Conservation (phyloP, 2,888 invertebrate genomes). For the Tipula unca region DNA sequence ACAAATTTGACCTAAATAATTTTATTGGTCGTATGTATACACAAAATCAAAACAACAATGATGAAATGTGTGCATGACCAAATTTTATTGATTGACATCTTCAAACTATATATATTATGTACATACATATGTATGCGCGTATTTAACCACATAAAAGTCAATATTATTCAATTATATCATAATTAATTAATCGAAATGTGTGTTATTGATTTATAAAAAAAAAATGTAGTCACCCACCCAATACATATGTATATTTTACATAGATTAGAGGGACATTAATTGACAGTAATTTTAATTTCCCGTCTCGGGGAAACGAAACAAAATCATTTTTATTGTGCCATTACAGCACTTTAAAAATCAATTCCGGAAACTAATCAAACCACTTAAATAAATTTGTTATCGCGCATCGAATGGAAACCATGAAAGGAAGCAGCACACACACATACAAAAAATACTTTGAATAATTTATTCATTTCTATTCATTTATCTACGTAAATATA, state of each 20-base stretch:
- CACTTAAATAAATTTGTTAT: neutral
- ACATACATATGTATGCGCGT: too few relatives aligned
- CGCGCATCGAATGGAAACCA: neutral
- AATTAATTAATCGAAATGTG: neutral
- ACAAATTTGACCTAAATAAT: neutral
- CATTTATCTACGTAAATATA: neutral
- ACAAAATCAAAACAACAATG: neutral
- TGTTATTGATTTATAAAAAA: neutral
- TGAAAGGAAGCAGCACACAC: neutral
- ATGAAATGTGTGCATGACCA: neutral
- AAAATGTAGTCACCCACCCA: neutral
- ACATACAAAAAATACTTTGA: neutral
- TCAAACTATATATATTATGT: neutral
- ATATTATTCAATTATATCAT: neutral
- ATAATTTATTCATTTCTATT: slow-evolving; percentile 8
- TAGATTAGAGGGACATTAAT: neutral
- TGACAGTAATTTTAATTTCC: neutral
- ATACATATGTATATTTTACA: neutral
- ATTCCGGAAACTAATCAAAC: neutral
- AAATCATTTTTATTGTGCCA: neutral
- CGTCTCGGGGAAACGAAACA: neutral
- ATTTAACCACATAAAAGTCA: neutral
- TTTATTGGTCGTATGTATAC: neutral
- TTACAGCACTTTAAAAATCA: slow-evolving; percentile 3
- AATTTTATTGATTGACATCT: neutral